Evolutionary conservation across 2,113 vertebrate species (phyloP), one percentile per base, ranked within the genome.

Genomic region (Parus major): DNA sequence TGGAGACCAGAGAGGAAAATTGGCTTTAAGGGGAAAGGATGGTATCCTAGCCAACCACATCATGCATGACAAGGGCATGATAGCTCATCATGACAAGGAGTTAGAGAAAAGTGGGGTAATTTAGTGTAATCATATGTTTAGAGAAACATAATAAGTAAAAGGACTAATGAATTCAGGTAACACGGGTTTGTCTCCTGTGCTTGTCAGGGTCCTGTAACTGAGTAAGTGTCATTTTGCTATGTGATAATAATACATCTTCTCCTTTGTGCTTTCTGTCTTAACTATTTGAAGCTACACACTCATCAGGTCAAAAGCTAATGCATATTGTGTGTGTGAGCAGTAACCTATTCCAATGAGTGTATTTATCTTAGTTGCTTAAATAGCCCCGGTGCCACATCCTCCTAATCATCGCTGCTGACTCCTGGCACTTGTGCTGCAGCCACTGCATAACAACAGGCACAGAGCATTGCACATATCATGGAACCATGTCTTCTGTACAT

Each of bases 241-340:
- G 61, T 69, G 46, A 46, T 94, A 65, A 80, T 72, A 71, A 65
- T 75, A 31, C n/a, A 66, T 82, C 75, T 47, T 78, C 93, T 94
- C 64, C 59, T 59, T 82, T 60, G 5, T 65, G 50, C 55, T 65
- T 90, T 85, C 73, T 90, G 49, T 80, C 82, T 71, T 85, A 90
- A 61, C 84, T 88, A 4, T 72, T 66, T 80, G 53, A 60, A 90
- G 69, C 70, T 17, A n/a, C 66, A 50, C 0, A 1, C 53, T 93
- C 31, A 16, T 27, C 55, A 29, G 95, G 90, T 94, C 92, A 96
- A 69, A 93, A 94, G 95, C 88, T 96, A 95, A 95, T 96, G 92
- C 53, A 88, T 53, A 33, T 44, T 82, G 66, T 86, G 78, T 81
- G 69, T 88, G 31, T 53, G 82, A 94, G 6, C 81, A 92, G 57